Evolutionary conservation across 2,888 invertebrate genomes (phyloP).

Genomic region (Zonitis immaculata): DNA sequence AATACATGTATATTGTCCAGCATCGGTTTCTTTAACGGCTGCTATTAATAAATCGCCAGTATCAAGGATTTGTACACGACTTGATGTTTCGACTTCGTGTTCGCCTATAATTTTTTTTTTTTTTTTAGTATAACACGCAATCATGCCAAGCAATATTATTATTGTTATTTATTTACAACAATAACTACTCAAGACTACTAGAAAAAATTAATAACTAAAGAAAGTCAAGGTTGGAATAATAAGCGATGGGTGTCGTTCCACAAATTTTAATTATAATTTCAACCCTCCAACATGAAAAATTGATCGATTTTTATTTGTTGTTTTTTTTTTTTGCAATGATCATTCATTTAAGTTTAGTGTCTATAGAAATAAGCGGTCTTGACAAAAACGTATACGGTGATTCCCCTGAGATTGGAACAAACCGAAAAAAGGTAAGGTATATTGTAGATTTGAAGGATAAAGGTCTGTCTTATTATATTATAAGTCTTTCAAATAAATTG

Average conservation of each 20-base stretch:
- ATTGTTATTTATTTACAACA: background rate
- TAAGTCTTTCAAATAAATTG: too few relatives aligned
- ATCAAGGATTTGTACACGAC: slow-evolving; percentile 79
- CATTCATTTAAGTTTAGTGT: too few relatives aligned
- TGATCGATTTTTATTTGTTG: too few relatives aligned
- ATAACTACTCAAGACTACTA: background rate
- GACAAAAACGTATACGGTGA: too few relatives aligned
- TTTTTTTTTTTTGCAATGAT: too few relatives aligned
- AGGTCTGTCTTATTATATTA: too few relatives aligned
- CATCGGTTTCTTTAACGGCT: slow-evolving; percentile 75
- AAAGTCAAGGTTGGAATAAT: too few relatives aligned
- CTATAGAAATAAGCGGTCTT: too few relatives aligned
- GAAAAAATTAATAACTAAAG: background rate
- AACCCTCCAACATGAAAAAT: too few relatives aligned
- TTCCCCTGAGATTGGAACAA: background rate
- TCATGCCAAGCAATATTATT: slow-evolving; percentile 12
- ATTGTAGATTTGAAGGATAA: too few relatives aligned
- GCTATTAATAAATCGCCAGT: slow-evolving; percentile 85
- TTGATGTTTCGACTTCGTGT: slow-evolving; percentile 60
- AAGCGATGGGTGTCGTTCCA: too few relatives aligned
- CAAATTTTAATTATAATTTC: too few relatives aligned
- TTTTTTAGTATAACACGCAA: slow-evolving; percentile 26
- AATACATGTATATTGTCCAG: slow-evolving; percentile 84
- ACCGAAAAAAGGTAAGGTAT: background rate
- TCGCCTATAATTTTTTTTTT: slow-evolving; percentile 51